A percentile compares a stretch with the other conserved stretches of the same genome.
Evolutionary conservation across 2,797 vertebrate genomes (phyloP).

Genomic region (Oophaga sylvatica): DNA sequence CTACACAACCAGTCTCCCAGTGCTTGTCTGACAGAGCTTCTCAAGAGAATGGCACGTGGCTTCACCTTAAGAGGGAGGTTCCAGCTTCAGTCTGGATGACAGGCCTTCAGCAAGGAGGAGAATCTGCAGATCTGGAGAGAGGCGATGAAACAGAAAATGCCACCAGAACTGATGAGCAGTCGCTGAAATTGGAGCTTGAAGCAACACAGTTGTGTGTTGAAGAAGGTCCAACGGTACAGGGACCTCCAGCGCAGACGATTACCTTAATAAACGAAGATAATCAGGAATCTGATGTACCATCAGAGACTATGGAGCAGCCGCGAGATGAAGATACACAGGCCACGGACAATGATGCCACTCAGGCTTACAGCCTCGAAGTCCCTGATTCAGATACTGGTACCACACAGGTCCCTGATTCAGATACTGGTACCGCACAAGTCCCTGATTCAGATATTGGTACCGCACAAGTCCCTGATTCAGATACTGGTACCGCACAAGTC

Average conservation of each 20-base stretch:
- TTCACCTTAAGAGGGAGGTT: slow-evolving; percentile 24
- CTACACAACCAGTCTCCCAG: slow-evolving; percentile 47
- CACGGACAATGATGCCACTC: neutral
- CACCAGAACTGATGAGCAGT: neutral
- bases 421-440: neutral
- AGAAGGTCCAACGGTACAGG: neutral
- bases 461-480: neutral
- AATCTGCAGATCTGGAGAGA: neutral
- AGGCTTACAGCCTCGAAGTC: neutral
- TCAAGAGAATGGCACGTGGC: neutral
- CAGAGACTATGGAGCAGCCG: too few species aligned
- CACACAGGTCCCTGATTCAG: neutral
- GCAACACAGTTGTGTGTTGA: slow-evolving; percentile 4
- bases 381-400: neutral
- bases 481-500: neutral
- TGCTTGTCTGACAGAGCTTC: neutral
- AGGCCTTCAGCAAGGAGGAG: neutral
- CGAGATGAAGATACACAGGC: neutral
- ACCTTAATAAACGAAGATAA: too few species aligned
- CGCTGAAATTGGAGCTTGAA: slow-evolving; percentile 1
- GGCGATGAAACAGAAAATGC: neutral
- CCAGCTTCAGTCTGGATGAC: slow-evolving; percentile 1
- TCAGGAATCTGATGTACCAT: too few species aligned
- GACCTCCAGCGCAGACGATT: neutral
- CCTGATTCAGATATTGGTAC: neutral